Conservation (phyloP, 2,888 invertebrate genomes). For the Polyommatus icarus region DNA sequence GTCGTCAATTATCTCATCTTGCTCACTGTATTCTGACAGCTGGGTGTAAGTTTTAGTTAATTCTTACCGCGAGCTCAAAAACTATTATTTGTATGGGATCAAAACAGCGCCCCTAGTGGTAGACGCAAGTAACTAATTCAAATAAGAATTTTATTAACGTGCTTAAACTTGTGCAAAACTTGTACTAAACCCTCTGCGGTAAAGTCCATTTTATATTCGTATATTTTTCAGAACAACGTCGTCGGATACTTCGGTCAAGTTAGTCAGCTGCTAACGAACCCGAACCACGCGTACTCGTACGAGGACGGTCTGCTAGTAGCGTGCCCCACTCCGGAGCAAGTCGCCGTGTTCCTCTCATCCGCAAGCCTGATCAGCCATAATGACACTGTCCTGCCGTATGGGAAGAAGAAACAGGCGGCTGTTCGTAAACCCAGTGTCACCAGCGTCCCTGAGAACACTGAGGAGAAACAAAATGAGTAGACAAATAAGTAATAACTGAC, state of each 20-base stretch:
- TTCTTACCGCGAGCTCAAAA: too few species aligned
- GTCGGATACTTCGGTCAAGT: conserved; percentile 93
- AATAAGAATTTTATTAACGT: too few species aligned
- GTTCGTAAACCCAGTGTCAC: conserved; percentile 62
- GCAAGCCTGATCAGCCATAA: conserved; percentile 83
- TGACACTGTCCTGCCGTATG: conserved; percentile 70
- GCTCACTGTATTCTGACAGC: too few species aligned
- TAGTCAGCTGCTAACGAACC: conserved; percentile 86
- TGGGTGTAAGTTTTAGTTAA: too few species aligned
- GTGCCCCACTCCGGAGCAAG: conserved; percentile 96
- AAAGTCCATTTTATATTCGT: neutral
- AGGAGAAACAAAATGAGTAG: conserved; percentile 35
- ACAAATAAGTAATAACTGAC: neutral
- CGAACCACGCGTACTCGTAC: conserved; percentile 86
- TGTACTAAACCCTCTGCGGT: too few species aligned
- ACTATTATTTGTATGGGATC: too few species aligned
- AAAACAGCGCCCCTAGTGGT: too few species aligned
- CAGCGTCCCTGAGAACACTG: conserved; percentile 54
- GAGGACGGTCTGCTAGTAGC: conserved; percentile 92
- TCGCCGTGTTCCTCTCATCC: conserved; percentile 92
- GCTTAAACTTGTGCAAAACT: too few species aligned
- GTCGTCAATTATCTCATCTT: too few species aligned
- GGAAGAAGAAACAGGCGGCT: conserved; percentile 62
- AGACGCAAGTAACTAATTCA: too few species aligned
- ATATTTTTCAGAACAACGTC: conserved; percentile 86